These are phyloP conservation scores for Coreoperca whiteheadi DNA, from an alignment of 2,113 vertebrate species.

Conservation along the genomic window DNA sequence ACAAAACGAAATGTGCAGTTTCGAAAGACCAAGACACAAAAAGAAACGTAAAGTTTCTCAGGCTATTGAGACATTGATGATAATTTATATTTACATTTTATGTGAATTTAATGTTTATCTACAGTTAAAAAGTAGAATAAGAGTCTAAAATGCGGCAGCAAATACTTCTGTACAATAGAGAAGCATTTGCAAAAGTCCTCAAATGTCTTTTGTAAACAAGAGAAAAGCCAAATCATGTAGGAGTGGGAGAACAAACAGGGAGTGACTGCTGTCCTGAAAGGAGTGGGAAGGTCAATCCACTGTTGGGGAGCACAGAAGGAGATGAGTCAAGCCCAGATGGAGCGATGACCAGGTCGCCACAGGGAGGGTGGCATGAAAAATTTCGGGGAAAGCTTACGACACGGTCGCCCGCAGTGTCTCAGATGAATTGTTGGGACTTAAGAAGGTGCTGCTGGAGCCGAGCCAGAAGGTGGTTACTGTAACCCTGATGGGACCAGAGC, in stretches of 20 bases:
- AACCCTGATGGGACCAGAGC: slow-evolving; percentile 19
- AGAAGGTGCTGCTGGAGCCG: not conserved
- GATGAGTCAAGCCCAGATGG: slow-evolving; percentile 68
- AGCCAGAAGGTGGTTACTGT: slow-evolving; percentile 22
- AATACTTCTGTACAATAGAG: not conserved
- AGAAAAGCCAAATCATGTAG: not conserved
- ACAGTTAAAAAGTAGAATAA: not conserved
- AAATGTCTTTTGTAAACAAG: slow-evolving; percentile 2
- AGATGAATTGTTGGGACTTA: slow-evolving; percentile 15
- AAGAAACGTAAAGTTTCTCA: too few species aligned
- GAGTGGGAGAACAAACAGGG: not conserved
- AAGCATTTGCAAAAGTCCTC: not conserved
- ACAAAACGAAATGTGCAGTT: not conserved
- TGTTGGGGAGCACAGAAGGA: slow-evolving; percentile 54
- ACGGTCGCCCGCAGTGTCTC: slow-evolving; percentile 14
- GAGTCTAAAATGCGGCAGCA: not conserved
- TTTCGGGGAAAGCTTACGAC: not conserved
- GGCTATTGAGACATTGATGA: not conserved
- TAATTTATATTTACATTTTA: not conserved
- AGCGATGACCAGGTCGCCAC: slow-evolving; percentile 50
- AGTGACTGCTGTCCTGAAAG: slow-evolving; percentile 10
- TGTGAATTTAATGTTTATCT: not conserved
- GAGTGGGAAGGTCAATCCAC: slow-evolving; percentile 57
- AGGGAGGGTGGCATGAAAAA: slow-evolving; percentile 21
- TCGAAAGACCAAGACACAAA: not conserved